These are phyloP conservation scores for Parasteatoda tepidariorum DNA, from an alignment of 1,140 invertebrate genomes.

Conservation along the genomic window DNA sequence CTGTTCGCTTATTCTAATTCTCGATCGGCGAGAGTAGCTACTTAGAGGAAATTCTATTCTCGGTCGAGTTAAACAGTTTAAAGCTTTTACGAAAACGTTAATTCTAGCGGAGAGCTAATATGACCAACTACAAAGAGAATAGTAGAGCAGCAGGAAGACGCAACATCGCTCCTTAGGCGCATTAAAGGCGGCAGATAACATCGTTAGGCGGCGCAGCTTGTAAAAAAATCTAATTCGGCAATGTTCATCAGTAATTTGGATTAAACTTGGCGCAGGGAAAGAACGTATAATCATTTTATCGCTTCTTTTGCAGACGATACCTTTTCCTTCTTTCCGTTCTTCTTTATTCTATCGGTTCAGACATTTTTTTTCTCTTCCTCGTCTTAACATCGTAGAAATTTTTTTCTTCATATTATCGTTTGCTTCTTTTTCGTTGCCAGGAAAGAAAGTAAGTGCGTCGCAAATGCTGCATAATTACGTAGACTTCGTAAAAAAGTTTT, in stretches of 20 bases:
- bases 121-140: slow-evolving; percentile 57
- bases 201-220: slow-evolving; percentile 51
- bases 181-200: slow-evolving; percentile 55
- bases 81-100: slow-evolving; percentile 60
- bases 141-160: slow-evolving; percentile 36
- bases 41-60: slow-evolving; percentile 59
- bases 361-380: slow-evolving; percentile 37
- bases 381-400: slow-evolving; percentile 14
- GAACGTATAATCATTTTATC: slow-evolving; percentile 59
- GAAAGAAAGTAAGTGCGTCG: slow-evolving; percentile 53
- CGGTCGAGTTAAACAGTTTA: slow-evolving; percentile 59
- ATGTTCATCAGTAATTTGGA: slow-evolving; percentile 61
- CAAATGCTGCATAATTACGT: slow-evolving; percentile 60
- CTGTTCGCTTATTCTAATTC: slow-evolving; percentile 41
- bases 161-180: slow-evolving; percentile 38
- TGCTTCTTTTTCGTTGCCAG: slow-evolving; percentile 42
- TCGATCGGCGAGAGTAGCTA: slow-evolving; percentile 30
- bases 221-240: slow-evolving; percentile 60
- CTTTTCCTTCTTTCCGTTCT: slow-evolving; percentile 37
- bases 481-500: slow-evolving; percentile 60
- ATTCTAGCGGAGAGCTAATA: slow-evolving; percentile 57
- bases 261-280: slow-evolving; percentile 58
- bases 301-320: slow-evolving; percentile 58
- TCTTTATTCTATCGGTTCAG: slow-evolving; percentile 38
- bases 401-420: slow-evolving; percentile 17